phyloP scores from a whole-genome alignment of 2,888 invertebrate genomes.

The Stomorhina lunata region DNA sequence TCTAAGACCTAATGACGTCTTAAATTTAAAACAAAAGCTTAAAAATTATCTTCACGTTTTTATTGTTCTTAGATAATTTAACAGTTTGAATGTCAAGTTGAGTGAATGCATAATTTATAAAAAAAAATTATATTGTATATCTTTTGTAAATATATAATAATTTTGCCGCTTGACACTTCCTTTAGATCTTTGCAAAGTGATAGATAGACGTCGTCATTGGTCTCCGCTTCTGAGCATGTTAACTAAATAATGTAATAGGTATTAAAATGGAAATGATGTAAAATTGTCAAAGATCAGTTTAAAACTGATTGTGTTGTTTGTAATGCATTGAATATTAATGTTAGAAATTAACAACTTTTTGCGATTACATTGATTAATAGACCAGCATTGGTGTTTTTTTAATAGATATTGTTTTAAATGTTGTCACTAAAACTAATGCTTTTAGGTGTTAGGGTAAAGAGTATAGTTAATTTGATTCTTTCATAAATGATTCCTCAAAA shows the following conservation, averaged over 20 bases:
- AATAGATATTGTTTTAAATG: not conserved
- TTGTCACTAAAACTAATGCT: no score
- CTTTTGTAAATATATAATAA: no score
- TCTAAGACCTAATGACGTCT: not conserved
- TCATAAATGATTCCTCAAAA: no score
- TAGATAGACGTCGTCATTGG: no score
- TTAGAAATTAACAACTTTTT: not conserved
- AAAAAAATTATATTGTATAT: no score
- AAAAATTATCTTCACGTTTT: slow-evolving; percentile 40
- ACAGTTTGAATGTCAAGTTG: slow-evolving; percentile 31
- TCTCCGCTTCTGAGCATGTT: not conserved
- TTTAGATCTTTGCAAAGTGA: not conserved
- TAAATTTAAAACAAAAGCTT: slow-evolving; percentile 9
- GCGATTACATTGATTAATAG: not conserved
- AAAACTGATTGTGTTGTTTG: not conserved
- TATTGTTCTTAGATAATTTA: slow-evolving; percentile 29
- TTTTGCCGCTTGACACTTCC: slow-evolving; percentile 25
- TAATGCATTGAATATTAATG: not conserved
- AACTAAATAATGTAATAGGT: not conserved
- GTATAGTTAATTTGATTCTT: no score
- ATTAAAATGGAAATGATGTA: slow-evolving; percentile 18
- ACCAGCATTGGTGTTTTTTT: not conserved
- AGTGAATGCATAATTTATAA: slow-evolving; percentile 10
- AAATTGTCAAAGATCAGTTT: slow-evolving; percentile 4
- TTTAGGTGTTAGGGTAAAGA: no score